Base-by-base conservation (phyloP, 1,140 invertebrate genomes). In the Mylabris phalerata region DNA sequence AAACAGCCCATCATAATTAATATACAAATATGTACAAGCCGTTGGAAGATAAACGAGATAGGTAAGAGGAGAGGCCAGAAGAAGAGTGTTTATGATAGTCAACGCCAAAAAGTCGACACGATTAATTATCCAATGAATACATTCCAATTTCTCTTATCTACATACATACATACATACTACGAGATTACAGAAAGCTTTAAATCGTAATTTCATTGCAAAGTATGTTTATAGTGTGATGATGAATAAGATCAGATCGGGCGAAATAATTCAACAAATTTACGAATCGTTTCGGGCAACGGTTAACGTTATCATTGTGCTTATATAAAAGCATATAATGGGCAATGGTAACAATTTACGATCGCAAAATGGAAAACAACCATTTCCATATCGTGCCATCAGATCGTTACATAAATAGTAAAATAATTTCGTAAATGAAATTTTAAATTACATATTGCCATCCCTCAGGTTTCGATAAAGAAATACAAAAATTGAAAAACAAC, bases 391-490 rank as follows among this genome's bases (percentile, higher is more conserved):
- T 54, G 51, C 43, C 42, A n/a, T 27, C 27, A 2, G 51, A 54
- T 54, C 51, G 46, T 54, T 54, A 54, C 51, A 54, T 54, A 54
- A 54, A 54, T 54, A 54, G 51, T 42, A 42, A 54, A 54, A 54
- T 54, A 54, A 54, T 54, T 54, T 54, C 43, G 51, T 54, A 66
- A 66, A 66, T 66, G 64, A 66, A 66, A 66, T 64, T 66, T 66
- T 62, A 66, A 66, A 66, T 66, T 66, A 64, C 58, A 64, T 57
- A 61, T 47, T 45, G 47, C 55, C 47, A 52, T 55, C 56, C 45
- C 50, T 32, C 32, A 7, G 32, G 32, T 32, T 32, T 32, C 32
- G 32, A 32, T 32, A 32, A 32, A 32, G 32, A 32, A 32, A 32
- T 32, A 32, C 32, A 32, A 32, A 32, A 32, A 32, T 2, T 32